Evolutionary conservation across 2,113 vertebrate genomes (phyloP).

Genomic region (Proterorhinus semilunaris): DNA sequence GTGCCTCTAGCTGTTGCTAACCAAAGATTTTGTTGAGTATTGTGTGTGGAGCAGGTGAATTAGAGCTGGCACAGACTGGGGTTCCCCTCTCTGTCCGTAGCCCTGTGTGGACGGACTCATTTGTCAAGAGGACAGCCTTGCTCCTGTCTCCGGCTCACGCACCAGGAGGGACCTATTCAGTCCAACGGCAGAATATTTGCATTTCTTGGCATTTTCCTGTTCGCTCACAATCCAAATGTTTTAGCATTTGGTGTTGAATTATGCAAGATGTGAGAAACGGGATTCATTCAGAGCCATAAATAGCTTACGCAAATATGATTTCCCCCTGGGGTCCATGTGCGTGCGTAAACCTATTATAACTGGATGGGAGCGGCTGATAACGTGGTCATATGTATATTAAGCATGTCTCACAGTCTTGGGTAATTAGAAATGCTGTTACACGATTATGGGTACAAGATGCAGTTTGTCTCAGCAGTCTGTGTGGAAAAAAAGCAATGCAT

Average conservation of each 20-base stretch:
- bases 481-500: constrained; percentile 42
- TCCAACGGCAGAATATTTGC: constrained; percentile 29
- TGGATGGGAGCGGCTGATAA: neutral
- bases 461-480: constrained; percentile 48
- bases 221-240: constrained; percentile 34
- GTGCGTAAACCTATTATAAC: neutral
- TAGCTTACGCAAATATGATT: constrained; percentile 36
- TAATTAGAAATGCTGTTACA: constrained; percentile 53
- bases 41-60: constrained; percentile 17
- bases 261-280: constrained; percentile 46
- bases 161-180: neutral
- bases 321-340: constrained; percentile 24
- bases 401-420: constrained; percentile 39
- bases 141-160: constrained; percentile 17
- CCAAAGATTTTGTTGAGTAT: neutral
- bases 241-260: constrained; percentile 50
- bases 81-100: constrained; percentile 46
- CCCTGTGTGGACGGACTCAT: constrained; percentile 48
- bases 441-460: constrained; percentile 36
- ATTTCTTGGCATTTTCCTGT: constrained; percentile 27
- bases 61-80: constrained; percentile 17
- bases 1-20: neutral
- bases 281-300: constrained; percentile 53
- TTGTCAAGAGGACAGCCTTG: constrained; percentile 54
- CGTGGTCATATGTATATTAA: constrained; percentile 24